Base-by-base conservation (phyloP, 1,140 invertebrate genomes). In the Lethrus apterus region DNA sequence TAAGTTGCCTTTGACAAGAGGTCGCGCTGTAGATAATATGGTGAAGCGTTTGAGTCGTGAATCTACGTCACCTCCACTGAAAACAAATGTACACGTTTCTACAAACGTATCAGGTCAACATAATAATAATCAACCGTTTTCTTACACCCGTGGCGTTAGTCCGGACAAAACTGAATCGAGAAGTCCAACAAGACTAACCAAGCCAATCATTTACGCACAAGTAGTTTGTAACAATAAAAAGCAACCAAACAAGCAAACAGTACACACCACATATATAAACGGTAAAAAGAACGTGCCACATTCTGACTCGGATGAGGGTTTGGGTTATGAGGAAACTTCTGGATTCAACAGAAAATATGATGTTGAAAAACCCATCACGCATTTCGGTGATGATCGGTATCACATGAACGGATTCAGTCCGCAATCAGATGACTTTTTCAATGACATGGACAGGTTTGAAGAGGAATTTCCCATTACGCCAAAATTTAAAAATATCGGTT, bases 121-220 rank as follows among this genome's bases (percentile, higher is more conserved):
- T 54, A 84, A 85, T 58, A 76, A 79, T 52, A 86, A 84, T 55
- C 74, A 81, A 57, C 82, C 83, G 7, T 85, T 86, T 61, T 85
- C 82, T 0, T 86, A 86, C 51, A 83, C 79, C 0, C 76, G 75
- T 44, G 67, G 67, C 5, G 33, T 59, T 7, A 59, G 60, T 48
- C 62, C 38, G 48, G 65, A 64, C 7, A 59, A 62, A 35, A 35
- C 31, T 21, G 48, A 72, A 19, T 70, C 71, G 55, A 56, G 64
- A 10, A 68, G 70, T 51, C 67, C 64, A 36, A 59, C 60, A 19
- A 72, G 67, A 61, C 65, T 67, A 19, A 66, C 69, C 21, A 71
- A 51, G 38, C 60, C 70, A 14, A 77, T 86, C 10, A 84, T 86
- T 34, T 86, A 86, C 62, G 83, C 84, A 10, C 81, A 86, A 64